These are phyloP conservation scores for Drosophila falleni DNA, from an alignment of 2,888 invertebrate species.

Conservation along the genomic window DNA sequence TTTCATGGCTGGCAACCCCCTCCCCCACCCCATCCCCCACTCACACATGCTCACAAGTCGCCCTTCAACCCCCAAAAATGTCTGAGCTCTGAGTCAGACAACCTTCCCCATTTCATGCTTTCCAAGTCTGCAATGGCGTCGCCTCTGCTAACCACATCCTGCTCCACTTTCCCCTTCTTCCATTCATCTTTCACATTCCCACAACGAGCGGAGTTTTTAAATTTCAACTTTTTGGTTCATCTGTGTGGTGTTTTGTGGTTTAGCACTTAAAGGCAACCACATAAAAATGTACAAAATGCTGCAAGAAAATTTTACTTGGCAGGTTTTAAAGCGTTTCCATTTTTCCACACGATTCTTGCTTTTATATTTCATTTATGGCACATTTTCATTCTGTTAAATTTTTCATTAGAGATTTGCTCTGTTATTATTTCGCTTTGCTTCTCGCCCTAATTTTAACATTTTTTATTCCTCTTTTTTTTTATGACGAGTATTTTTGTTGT, in stretches of 20 bases:
- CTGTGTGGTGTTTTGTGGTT: slow-evolving; percentile 80
- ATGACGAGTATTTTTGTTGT: slow-evolving; percentile 12
- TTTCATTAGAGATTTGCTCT: slow-evolving; percentile 73
- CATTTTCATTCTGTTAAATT: slow-evolving; percentile 70
- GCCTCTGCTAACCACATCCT: slow-evolving; percentile 38
- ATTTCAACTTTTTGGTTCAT: slow-evolving; percentile 78
- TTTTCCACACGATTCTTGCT: slow-evolving; percentile 18
- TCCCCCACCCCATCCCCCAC: background rate
- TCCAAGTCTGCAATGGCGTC: slow-evolving; percentile 59
- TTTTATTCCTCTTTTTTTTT: slow-evolving; percentile 1
- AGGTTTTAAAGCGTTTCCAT: slow-evolving; percentile 44
- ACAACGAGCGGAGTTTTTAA: slow-evolving; percentile 62
- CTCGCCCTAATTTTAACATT: slow-evolving; percentile 30
- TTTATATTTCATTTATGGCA: slow-evolving; percentile 51
- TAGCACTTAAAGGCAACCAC: slow-evolving; percentile 65
- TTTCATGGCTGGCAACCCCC: slow-evolving; percentile 34
- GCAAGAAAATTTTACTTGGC: slow-evolving; percentile 29
- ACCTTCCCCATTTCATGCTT: background rate
- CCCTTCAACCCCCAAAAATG: slow-evolving; percentile 55
- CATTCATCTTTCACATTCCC: background rate
- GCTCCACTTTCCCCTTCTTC: background rate
- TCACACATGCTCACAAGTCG: slow-evolving; percentile 21
- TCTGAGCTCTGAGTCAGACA: slow-evolving; percentile 51
- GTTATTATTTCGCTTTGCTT: slow-evolving; percentile 10
- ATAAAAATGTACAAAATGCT: slow-evolving; percentile 47